Percentiles rank a stretch among this genome's conserved stretches.
phyloP scores from a whole-genome alignment of 2,113 vertebrate species.

The Pedetes capensis region DNA sequence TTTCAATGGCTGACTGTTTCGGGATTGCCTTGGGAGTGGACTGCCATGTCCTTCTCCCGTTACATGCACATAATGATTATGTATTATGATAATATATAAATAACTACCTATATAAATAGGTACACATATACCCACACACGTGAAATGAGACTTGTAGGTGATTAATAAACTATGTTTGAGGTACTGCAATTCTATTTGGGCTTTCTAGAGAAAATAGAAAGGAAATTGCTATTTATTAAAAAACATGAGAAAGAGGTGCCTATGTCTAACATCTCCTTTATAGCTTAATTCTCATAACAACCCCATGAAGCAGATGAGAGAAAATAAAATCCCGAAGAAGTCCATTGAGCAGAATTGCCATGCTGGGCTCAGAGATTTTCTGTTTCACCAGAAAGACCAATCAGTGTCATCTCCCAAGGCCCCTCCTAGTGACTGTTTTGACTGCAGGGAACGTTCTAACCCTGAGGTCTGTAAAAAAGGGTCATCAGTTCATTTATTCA shows the following conservation, averaged over 20 bases:
- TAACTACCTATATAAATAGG: background rate
- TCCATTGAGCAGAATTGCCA: background rate
- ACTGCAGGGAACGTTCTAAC: background rate
- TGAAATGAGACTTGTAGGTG: background rate
- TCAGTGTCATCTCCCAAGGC: background rate
- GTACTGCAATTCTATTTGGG: conserved; percentile 30
- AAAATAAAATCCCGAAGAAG: background rate
- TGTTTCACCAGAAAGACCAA: background rate
- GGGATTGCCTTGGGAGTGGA: too few relatives aligned
- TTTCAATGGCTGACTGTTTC: too few relatives aligned
- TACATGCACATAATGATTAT: background rate
- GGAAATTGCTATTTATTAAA: conserved; percentile 32
- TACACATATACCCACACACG: background rate
- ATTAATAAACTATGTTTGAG: conserved; percentile 12
- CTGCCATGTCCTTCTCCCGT: too few relatives aligned
- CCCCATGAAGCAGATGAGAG: background rate
- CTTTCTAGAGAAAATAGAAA: conserved; percentile 50
- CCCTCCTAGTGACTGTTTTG: background rate
- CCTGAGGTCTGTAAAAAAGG: background rate
- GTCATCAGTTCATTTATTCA: background rate
- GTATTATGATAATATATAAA: background rate
- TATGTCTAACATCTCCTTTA: background rate
- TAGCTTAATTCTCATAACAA: background rate
- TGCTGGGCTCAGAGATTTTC: background rate
- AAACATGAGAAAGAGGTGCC: background rate